These are phyloP conservation scores for Galerucella pusilla DNA, from an alignment of 2,888 invertebrate genomes.

Conservation along the genomic window DNA sequence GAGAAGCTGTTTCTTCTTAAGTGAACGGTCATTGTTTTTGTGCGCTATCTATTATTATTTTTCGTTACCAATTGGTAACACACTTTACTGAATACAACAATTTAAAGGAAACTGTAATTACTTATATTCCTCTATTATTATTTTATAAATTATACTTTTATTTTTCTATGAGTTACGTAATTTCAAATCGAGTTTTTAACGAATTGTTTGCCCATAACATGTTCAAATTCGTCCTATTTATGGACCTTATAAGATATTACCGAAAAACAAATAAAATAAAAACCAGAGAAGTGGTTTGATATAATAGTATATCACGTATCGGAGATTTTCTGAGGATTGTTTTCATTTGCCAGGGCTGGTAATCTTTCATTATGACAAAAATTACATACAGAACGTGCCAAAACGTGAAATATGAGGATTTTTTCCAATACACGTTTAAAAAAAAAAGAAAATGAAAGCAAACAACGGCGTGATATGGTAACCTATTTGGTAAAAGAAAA, in stretches of 20 bases:
- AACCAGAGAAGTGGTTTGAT: conserved; percentile 18
- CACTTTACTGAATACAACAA: no score
- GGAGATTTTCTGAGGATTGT: conserved; percentile 18
- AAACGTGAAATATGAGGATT: conserved; percentile 31
- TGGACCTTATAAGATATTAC: conserved; percentile 5
- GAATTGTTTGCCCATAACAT: conserved; percentile 22
- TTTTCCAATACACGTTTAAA: conserved; percentile 11
- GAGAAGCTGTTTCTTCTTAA: no score
- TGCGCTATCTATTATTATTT: no score
- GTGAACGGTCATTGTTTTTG: no score
- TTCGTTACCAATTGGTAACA: no score
- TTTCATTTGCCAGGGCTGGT: conserved; percentile 31
- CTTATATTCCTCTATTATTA: no score
- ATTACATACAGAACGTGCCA: conserved; percentile 41
- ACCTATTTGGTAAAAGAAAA: neutral
- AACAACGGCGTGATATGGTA: neutral
- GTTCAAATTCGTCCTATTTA: conserved; percentile 2
- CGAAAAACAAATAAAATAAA: conserved; percentile 22
- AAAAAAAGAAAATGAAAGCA: conserved; percentile 5
- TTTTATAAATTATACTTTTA: neutral
- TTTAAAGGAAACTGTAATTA: no score
- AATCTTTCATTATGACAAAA: conserved; percentile 39
- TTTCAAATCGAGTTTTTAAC: conserved; percentile 19
- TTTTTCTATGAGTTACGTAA: neutral
- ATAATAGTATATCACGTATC: conserved; percentile 24